These are phyloP conservation scores for Tiaroga cobitis DNA, from an alignment of 2,797 vertebrate genomes.

Conservation along the genomic window DNA sequence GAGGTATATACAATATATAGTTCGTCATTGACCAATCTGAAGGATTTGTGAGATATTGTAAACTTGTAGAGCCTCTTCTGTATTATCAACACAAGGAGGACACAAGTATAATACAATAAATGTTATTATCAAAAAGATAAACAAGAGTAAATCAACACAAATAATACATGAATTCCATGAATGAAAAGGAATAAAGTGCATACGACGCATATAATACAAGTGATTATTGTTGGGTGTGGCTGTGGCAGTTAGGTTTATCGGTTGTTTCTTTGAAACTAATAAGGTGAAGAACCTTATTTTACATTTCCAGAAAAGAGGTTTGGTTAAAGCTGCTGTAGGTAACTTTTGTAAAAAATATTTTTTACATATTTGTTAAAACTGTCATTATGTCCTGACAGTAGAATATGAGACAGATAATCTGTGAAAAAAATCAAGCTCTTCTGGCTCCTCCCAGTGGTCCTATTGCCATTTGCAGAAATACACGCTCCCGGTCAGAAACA, in stretches of 20 bases:
- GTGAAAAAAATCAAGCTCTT: no score
- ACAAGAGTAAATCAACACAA: background rate
- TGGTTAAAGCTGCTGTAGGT: no score
- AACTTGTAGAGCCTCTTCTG: background rate
- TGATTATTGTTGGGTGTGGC: background rate
- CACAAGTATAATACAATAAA: background rate
- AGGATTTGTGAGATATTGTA: background rate
- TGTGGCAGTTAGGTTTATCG: background rate
- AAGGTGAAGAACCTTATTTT: background rate
- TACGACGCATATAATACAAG: background rate
- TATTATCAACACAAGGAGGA: background rate
- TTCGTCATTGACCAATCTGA: background rate
- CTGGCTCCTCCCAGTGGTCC: no score
- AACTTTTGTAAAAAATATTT: no score
- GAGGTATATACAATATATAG: no score
- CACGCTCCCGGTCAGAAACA: no score
- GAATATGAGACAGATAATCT: no score
- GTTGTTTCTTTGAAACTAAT: background rate
- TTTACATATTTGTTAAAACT: no score
- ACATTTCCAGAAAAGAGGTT: background rate
- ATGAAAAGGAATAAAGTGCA: background rate
- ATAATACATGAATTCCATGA: background rate
- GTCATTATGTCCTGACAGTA: no score
- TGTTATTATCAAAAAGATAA: background rate
- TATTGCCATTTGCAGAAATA: no score